Conservation (phyloP, 2,113 vertebrate genomes). For the Anguilla japonica region DNA sequence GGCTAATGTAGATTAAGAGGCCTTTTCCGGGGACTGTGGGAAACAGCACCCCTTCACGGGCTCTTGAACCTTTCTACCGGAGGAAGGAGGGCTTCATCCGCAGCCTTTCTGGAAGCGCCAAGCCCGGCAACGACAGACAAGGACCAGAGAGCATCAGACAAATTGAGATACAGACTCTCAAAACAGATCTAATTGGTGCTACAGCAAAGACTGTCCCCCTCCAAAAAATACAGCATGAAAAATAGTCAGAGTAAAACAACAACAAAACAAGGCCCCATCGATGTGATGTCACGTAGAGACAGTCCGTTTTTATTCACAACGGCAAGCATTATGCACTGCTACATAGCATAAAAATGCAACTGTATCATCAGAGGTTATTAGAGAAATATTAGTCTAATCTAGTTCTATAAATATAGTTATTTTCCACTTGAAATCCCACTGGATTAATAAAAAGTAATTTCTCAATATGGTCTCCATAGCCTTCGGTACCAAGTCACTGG, state of each 20-base stretch:
- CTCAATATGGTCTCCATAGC: background rate
- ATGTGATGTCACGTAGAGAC: background rate
- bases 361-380: background rate
- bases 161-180: background rate
- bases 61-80: background rate
- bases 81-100: background rate
- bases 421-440: background rate
- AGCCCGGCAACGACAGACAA: background rate
- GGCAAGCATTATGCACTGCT: background rate
- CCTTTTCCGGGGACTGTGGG: slow-evolving; percentile 1
- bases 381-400: slow-evolving; percentile 4
- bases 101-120: background rate
- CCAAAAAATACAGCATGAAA: background rate
- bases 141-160: background rate
- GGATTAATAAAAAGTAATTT: background rate
- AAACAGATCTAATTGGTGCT: background rate
- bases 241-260: background rate
- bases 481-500: slow-evolving; percentile 20
- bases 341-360: background rate
- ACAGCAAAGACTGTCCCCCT: background rate
- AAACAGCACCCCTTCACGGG: background rate
- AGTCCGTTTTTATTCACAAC: background rate
- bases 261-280: background rate
- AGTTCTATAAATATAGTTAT: background rate
- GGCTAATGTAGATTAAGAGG: slow-evolving; percentile 8